phyloP scores from a whole-genome alignment of 1,140 invertebrate genomes.

The Diachasmimorpha longicaudata region DNA sequence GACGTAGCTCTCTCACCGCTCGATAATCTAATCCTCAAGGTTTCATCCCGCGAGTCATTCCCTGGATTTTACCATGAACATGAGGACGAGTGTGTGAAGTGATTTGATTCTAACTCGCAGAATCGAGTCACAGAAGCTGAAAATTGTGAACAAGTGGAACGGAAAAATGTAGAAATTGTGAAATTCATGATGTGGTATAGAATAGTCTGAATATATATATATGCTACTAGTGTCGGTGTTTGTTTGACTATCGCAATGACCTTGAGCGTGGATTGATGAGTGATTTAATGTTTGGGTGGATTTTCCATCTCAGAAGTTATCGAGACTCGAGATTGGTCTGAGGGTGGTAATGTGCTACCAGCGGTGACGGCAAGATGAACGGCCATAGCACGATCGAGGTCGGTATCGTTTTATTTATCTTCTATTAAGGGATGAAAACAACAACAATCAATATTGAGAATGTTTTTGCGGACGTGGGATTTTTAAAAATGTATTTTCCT shows the following conservation, averaged over 20 bases:
- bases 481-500: too few relatives aligned
- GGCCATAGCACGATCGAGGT: constrained; percentile 52
- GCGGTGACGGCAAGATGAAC: constrained; percentile 58
- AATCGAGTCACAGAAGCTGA: too few relatives aligned
- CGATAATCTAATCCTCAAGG: neutral
- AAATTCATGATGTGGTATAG: neutral
- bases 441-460: too few relatives aligned
- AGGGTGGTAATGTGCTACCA: constrained; percentile 47
- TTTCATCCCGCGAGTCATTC: neutral
- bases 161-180: too few relatives aligned
- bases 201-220: neutral
- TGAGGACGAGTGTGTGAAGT: neutral
- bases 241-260: neutral
- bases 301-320: neutral
- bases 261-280: neutral
- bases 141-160: too few relatives aligned
- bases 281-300: neutral
- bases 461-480: too few relatives aligned
- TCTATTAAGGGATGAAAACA: too few relatives aligned
- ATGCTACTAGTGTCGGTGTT: neutral
- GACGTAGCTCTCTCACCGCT: neutral
- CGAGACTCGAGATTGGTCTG: constrained; percentile 10
- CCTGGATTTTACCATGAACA: neutral
- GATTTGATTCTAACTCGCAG: too few relatives aligned
- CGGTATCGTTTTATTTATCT: constrained; percentile 17